Conservation (phyloP, 2,888 invertebrate species). For the Phrixothrix hirtus region DNA sequence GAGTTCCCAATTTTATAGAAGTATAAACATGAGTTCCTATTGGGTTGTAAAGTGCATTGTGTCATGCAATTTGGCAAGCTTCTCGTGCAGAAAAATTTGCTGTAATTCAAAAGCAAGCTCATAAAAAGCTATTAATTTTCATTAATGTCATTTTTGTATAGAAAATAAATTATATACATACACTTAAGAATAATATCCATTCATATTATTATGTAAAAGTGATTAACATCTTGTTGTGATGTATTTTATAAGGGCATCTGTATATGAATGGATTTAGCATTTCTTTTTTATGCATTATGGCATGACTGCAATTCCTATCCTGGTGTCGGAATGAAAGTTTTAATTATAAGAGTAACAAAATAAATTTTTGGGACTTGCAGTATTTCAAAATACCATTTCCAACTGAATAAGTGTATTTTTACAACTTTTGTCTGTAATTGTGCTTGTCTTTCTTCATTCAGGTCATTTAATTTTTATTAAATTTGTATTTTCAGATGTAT, state of each 20-base stretch:
- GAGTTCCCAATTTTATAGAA: conserved; percentile 22
- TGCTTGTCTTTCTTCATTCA: conserved; percentile 53
- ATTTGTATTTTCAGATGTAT: conserved; percentile 49
- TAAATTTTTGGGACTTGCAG: conserved; percentile 44
- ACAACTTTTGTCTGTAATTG: conserved; percentile 54
- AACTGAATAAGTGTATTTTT: conserved; percentile 54
- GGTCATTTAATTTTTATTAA: conserved; percentile 44
- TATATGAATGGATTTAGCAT: conserved; percentile 33
- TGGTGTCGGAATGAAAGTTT: conserved; percentile 54
- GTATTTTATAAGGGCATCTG: conserved; percentile 51
- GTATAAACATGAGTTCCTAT: conserved; percentile 22
- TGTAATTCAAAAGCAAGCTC: conserved; percentile 22
- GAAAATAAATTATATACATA: conserved; percentile 53
- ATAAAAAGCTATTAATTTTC: conserved; percentile 38
- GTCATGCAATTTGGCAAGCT: conserved; percentile 23
- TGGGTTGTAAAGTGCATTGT: conserved; percentile 24
- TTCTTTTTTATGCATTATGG: conserved; percentile 37
- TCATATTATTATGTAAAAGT: conserved; percentile 39
- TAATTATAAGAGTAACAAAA: conserved; percentile 49
- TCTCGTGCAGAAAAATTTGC: conserved; percentile 9
- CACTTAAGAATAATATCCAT: conserved; percentile 52
- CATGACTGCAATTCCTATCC: conserved; percentile 52
- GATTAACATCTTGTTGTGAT: conserved; percentile 48
- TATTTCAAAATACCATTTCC: conserved; percentile 46
- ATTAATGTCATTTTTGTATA: conserved; percentile 57